phyloP scores from a whole-genome alignment of 2,888 invertebrate genomes.

The Alloplasta piceator region DNA sequence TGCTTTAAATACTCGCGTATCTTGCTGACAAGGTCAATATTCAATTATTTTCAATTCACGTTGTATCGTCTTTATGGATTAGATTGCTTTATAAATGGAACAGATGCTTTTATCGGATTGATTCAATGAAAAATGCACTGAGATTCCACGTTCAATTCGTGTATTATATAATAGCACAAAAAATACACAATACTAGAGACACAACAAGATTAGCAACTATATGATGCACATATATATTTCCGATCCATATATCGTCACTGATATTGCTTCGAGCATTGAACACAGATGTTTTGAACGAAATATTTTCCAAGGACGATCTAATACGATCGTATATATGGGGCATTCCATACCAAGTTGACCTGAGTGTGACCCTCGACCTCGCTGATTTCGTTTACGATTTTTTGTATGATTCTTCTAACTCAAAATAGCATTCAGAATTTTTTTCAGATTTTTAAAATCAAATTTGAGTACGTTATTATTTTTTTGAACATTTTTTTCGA shows the following conservation, averaged over 20 bases:
- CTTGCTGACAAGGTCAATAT: slow-evolving; percentile 8
- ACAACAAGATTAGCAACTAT: neutral
- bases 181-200: slow-evolving; percentile 4
- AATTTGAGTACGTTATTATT: no score
- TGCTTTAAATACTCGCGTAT: neutral
- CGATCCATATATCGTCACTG: slow-evolving; percentile 12
- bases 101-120: slow-evolving; percentile 4
- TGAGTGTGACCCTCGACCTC: no score
- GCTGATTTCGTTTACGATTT: no score
- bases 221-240: neutral
- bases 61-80: neutral
- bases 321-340: neutral
- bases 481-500: no score
- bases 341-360: no score
- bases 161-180: neutral
- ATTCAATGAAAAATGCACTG: slow-evolving; percentile 24
- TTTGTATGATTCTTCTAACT: no score
- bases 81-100: neutral
- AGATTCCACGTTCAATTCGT: slow-evolving; percentile 21
- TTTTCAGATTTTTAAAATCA: no score
- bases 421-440: no score
- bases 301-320: slow-evolving; percentile 11
- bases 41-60: slow-evolving; percentile 8
- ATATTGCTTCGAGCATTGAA: slow-evolving; percentile 6
- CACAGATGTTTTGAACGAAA: slow-evolving; percentile 33